These are phyloP conservation scores for Oligia latruncula DNA, from an alignment of 2,888 invertebrate species.

Conservation along the genomic window DNA sequence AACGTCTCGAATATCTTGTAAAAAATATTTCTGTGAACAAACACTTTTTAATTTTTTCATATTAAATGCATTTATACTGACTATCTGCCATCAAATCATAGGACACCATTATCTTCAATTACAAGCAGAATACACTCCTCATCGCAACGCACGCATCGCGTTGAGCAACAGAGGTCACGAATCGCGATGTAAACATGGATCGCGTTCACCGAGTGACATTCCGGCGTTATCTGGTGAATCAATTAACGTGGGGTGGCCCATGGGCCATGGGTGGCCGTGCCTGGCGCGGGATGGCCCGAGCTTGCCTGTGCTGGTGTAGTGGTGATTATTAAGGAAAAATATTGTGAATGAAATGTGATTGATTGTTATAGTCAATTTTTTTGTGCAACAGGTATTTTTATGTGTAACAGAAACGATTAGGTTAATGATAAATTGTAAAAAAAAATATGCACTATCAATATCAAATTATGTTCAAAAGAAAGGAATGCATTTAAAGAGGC, in stretches of 20 bases:
- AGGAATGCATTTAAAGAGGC: too few species aligned
- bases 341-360: slow-evolving; percentile 9
- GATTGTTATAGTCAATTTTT: not conserved
- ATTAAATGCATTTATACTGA: not conserved
- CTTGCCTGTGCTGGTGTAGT: not conserved
- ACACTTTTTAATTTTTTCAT: too few species aligned
- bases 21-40: too few species aligned
- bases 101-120: not conserved
- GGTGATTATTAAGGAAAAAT: slow-evolving; percentile 38
- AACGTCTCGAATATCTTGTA: too few species aligned
- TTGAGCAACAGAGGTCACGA: slow-evolving; percentile 57
- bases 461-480: too few species aligned
- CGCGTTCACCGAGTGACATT: slow-evolving; percentile 79
- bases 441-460: not conserved
- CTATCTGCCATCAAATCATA: not conserved
- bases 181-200: slow-evolving; percentile 69
- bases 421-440: not conserved
- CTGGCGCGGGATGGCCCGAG: slow-evolving; percentile 67
- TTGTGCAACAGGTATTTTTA: slow-evolving; percentile 1
- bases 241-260: slow-evolving; percentile 77
- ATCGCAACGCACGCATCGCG: slow-evolving; percentile 55
- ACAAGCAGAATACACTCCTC: slow-evolving; percentile 39
- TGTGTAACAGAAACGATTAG: not conserved
- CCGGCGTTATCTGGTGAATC: slow-evolving; percentile 83
- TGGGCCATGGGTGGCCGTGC: slow-evolving; percentile 67